Percentiles rank a stretch among this genome's conserved stretches.
phyloP scores from a whole-genome alignment of 2,113 vertebrate species.

The Equus przewalskii region DNA sequence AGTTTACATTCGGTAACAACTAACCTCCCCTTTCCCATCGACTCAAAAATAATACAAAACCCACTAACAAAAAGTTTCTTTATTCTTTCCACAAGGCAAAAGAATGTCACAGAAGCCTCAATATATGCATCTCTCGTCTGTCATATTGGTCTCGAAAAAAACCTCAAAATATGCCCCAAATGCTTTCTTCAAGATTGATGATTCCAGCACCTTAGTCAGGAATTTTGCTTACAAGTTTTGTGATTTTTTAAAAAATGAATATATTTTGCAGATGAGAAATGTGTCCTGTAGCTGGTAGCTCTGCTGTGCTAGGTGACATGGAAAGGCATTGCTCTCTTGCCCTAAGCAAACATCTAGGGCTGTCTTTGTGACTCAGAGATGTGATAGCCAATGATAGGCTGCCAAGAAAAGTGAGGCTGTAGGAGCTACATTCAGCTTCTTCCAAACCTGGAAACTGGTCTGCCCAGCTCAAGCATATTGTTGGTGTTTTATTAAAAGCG shows the following conservation, averaged over 20 bases:
- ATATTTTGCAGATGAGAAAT: neutral
- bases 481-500: conserved; percentile 87
- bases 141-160: neutral
- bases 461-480: conserved; percentile 85
- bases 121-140: neutral
- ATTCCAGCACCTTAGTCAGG: neutral
- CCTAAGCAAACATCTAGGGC: neutral
- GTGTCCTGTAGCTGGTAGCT: neutral
- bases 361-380: conserved; percentile 70
- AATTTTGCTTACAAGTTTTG: neutral
- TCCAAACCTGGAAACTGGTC: conserved; percentile 74
- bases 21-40: neutral
- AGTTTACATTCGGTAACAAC: neutral
- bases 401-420: conserved; percentile 76
- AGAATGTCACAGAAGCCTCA: neutral
- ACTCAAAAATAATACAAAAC: neutral
- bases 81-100: conserved; percentile 37
- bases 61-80: neutral
- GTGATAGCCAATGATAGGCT: neutral
- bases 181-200: neutral
- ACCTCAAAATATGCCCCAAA: neutral
- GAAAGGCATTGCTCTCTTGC: neutral
- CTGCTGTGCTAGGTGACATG: neutral
- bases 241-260: neutral
- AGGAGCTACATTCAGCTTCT: conserved; percentile 69